phyloP scores from a whole-genome alignment of 2,797 vertebrate genomes.

The Taenioides sp. region DNA sequence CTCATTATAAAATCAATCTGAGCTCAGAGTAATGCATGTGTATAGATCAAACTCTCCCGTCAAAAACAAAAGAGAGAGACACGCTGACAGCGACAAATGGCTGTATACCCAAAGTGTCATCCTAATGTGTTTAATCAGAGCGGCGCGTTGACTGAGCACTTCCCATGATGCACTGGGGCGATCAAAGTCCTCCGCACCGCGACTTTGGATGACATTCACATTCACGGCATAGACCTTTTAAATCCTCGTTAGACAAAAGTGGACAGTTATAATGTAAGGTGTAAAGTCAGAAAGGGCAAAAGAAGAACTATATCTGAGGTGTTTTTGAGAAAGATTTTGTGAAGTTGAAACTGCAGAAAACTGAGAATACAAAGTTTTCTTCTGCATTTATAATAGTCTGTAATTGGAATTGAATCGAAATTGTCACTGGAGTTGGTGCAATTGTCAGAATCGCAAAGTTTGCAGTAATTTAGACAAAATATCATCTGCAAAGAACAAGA shows the following conservation, averaged over 20 bases:
- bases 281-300: too few relatives aligned
- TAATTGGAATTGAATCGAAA: too few relatives aligned
- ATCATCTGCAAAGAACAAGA: too few relatives aligned
- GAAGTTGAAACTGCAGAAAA: too few relatives aligned
- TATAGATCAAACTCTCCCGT: background rate
- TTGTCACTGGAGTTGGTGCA: too few relatives aligned
- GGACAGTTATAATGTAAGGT: too few relatives aligned
- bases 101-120: background rate
- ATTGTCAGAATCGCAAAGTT: too few relatives aligned
- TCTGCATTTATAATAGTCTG: too few relatives aligned
- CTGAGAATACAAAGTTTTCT: too few relatives aligned
- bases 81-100: background rate
- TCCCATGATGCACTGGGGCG: background rate
- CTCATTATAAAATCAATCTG: background rate
- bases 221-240: background rate
- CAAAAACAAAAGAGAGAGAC: background rate
- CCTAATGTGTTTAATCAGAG: slow-evolving; percentile 1
- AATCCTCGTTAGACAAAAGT: background rate
- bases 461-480: too few relatives aligned
- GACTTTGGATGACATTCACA: background rate
- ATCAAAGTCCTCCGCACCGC: background rate
- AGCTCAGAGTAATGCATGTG: background rate
- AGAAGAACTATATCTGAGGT: too few relatives aligned
- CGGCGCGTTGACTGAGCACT: background rate
- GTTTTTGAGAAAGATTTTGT: too few relatives aligned